Evolutionary conservation across 2,888 invertebrate genomes (phyloP), one percentile per base, ranked within the genome.

Genomic region (Volucella zonaria): DNA sequence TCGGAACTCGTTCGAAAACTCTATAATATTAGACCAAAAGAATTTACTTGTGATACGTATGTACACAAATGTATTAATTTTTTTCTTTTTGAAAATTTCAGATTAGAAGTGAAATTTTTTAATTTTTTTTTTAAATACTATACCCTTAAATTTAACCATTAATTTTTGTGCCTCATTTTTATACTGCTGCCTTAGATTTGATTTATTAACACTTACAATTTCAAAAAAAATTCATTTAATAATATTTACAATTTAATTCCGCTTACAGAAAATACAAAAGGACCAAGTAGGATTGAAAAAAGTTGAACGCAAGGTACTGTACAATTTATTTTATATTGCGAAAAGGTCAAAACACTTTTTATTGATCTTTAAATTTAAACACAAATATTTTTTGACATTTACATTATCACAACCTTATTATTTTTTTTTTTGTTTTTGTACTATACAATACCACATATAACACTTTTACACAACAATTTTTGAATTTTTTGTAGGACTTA

Each of bases 271-370:
- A 86, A 88, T 87, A 66, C 70, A 86, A 47, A 66, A 82, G 14
- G 90, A 90, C 9, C 89, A 90, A 86, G 88, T 89, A 47, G 89
- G 87, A 8, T 79, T 89, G 0, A 90, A 89, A 66, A 90, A 90
- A 61, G 71, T 88, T 1, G 91, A 90, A 18, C 89, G 89, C 15
- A 90, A 89, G 88, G 90, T 90, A 87, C 6, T 31, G 31, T 6
- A 31, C 31, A 31, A 31, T 31, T 31, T 31, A 6, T 1, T 31
- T 31, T 31, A 31, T 49, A 14, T 49, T n/a, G 1, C 9, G 12
- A 14, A n/a, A 14, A 49, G 8, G n/a, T 8, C 9, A n/a, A 8
- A 47, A 1, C 9, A 11, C 8, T 11, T 12, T 9, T 38, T 14
- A 8, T 51, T 51, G 49, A 14, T 15, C 10, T 62, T 14, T 10